These are phyloP conservation scores for Ctenochaetus hawaiiensis DNA, from an alignment of 2,797 vertebrate species.

Conservation along the genomic window DNA sequence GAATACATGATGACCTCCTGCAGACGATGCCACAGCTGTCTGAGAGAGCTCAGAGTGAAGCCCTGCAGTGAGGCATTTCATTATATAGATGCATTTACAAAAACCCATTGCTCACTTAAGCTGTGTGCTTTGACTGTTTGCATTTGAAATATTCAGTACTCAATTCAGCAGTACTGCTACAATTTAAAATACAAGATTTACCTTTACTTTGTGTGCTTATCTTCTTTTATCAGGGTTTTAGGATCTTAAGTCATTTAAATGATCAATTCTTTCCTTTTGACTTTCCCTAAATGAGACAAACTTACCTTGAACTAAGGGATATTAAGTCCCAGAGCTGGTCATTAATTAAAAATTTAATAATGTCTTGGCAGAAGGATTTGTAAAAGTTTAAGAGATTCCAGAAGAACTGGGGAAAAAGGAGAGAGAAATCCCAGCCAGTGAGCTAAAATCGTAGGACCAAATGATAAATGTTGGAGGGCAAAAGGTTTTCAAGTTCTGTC, in stretches of 20 bases:
- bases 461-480: background rate
- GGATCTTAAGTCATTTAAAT: background rate
- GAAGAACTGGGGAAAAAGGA: background rate
- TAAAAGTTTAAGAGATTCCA: background rate
- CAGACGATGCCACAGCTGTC: constrained; percentile 11
- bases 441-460: background rate
- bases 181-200: too few species aligned
- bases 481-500: background rate
- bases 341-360: background rate
- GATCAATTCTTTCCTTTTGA: background rate
- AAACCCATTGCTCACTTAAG: constrained; percentile 5
- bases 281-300: background rate
- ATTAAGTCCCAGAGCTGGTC: background rate
- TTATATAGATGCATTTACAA: constrained; percentile 33
- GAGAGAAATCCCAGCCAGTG: background rate
- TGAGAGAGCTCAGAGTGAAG: constrained; percentile 9
- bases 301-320: background rate
- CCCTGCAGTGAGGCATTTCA: constrained; percentile 16
- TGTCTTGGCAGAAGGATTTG: background rate
- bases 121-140: background rate
- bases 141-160: too few species aligned
- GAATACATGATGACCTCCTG: constrained; percentile 40
- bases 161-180: too few species aligned
- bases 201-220: too few species aligned
- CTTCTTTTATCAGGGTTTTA: too few species aligned